Evolutionary conservation across 2,113 vertebrate species (phyloP).

Genomic region (Microtus pennsylvanicus): DNA sequence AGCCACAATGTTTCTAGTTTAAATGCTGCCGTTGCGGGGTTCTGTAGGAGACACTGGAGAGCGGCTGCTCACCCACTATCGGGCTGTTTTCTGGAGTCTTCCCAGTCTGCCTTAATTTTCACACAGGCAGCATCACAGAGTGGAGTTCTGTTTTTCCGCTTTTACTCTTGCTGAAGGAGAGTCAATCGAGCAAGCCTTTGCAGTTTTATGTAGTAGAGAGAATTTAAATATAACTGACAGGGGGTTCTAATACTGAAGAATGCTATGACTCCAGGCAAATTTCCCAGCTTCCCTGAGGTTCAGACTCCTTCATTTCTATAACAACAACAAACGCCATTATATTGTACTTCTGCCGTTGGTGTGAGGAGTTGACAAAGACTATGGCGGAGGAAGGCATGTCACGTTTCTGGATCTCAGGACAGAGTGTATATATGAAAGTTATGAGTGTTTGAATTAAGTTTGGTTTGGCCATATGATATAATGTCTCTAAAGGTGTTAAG

Average conservation of each 20-base stretch:
- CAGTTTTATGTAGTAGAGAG: conserved; percentile 36
- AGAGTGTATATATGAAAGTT: background rate
- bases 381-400: background rate
- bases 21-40: background rate
- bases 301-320: background rate
- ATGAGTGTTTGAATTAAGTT: background rate
- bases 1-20: conserved; percentile 59
- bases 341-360: background rate
- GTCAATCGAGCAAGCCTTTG: conserved; percentile 15
- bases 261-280: conserved; percentile 1
- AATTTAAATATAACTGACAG: background rate
- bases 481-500: conserved; percentile 3
- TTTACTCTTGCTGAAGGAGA: conserved; percentile 48
- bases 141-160: background rate
- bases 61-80: background rate
- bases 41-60: background rate
- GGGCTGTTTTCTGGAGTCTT: conserved; percentile 48
- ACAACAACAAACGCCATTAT: background rate
- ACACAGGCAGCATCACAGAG: conserved; percentile 31
- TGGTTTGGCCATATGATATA: background rate
- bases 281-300: background rate
- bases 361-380: background rate
- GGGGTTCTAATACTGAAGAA: background rate
- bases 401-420: background rate
- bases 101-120: conserved; percentile 46